Conservation (phyloP, 1,140 invertebrate genomes). For the Liolophura sinensis region DNA sequence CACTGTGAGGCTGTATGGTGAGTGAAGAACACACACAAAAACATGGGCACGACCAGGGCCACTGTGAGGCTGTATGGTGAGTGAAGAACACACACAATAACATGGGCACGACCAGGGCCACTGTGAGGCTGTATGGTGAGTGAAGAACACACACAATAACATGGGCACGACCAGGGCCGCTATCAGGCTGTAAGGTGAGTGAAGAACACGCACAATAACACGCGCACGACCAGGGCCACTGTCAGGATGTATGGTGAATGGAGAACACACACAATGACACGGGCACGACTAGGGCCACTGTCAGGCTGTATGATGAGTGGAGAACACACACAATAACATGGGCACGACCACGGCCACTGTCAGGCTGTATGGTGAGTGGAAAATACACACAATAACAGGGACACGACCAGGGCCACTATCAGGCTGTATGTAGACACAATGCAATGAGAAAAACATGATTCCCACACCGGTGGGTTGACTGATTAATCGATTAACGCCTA, state of each 20-base stretch:
- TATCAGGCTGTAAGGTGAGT: background rate
- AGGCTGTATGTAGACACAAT: no score
- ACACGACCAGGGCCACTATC: no score
- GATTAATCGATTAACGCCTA: no score
- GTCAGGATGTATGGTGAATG: conserved; percentile 44
- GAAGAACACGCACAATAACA: conserved; percentile 17
- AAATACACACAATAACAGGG: no score
- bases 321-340: no score
- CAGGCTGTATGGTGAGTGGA: no score
- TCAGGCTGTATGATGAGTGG: no score
- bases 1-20: conserved; percentile 41
- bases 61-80: background rate
- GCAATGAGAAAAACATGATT: no score
- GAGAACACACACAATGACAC: no score
- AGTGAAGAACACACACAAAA: conserved; percentile 17
- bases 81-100: background rate
- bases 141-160: background rate
- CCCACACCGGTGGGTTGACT: background rate
- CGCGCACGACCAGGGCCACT: conserved; percentile 19
- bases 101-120: background rate
- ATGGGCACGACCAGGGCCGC: background rate
- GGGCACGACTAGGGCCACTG: no score
- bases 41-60: no score
- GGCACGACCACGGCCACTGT: no score
- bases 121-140: background rate